Evolutionary conservation across 2,888 invertebrate species (phyloP), one percentile per base, ranked within the genome.

Genomic region (Ephialtes manifestator): DNA sequence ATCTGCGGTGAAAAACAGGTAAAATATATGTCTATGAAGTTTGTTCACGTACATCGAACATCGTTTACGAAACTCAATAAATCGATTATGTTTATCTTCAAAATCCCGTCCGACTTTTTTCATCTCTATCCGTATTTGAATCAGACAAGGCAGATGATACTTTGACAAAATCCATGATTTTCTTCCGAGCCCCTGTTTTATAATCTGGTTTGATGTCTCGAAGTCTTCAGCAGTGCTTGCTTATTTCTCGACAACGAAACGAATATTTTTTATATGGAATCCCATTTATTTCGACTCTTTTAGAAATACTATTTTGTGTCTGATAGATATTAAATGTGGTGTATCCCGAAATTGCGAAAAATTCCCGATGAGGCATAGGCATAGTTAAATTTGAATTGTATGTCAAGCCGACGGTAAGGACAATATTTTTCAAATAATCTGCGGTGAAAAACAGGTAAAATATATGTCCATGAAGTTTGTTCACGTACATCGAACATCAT

Each of bases 121-220:
- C 18, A 1, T 31, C 13, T 20, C 11, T 18, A 31, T 60, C 58
- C 0, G 18, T 5, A 60, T 31, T 60, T 31, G 1, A 24, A 24
- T 24, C 24, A 24, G 24, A 31, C 7, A n/a, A 18, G 39, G 18
- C 0, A 13, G 35, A 35, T 15, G 1, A 15, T 5, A 11, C n/a
- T 39, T 18, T n/a, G 39, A 63, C n/a, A 63, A 63, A 63, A 39
- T 63, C 35, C 63, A 15, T 7, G 8, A 18, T 39, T 65, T 39
- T 39, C 18, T 0, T 20, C 7, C 0, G 0, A 39, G 43, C 11
- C 20, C 10, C 20, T 39, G 39, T 24, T 48, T 68, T 46, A 10
- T 18, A 24, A 43, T 11, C 46, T 46, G 46, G 2, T 67, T 65
- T n/a, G 8, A 35, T 8, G 63, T 39, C 35, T 63, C 63, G n/a